Conservation (phyloP, 1,140 invertebrate genomes). For the Aporrectodea caliginosa region DNA sequence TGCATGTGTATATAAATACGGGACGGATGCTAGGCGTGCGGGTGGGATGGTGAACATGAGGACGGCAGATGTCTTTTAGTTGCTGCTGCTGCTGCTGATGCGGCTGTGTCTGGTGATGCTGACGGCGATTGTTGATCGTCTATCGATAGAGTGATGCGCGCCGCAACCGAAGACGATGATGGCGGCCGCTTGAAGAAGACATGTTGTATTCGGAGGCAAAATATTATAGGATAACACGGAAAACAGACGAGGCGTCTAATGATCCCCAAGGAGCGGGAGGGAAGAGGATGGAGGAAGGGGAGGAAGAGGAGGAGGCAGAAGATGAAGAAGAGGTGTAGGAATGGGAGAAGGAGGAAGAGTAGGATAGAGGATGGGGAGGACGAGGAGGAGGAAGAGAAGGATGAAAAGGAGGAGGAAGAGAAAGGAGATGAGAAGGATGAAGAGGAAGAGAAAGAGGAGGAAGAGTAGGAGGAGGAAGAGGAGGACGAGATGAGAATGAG, state of each 20-base stretch:
- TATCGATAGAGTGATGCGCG: too few species aligned
- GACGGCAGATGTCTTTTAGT: too few species aligned
- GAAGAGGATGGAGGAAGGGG: background rate
- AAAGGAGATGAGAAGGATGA: background rate
- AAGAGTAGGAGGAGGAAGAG: background rate
- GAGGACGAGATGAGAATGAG: background rate
- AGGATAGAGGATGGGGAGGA: background rate
- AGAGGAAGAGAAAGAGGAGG: background rate
- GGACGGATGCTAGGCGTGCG: too few species aligned
- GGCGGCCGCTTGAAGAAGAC: too few species aligned
- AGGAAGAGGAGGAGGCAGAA: background rate
- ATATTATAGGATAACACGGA: background rate
- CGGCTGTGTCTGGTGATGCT: too few species aligned
- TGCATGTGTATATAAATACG: too few species aligned
- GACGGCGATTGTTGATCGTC: too few species aligned
- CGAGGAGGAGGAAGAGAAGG: background rate
- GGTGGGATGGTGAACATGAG: too few species aligned
- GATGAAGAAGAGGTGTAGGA: background rate
- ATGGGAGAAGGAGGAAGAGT: background rate
- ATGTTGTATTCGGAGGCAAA: background rate
- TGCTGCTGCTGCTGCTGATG: too few species aligned
- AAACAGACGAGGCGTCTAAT: background rate
- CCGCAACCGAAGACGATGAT: too few species aligned
- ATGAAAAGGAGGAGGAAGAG: background rate
- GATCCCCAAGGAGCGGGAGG: background rate